Evolutionary conservation across 2,797 vertebrate species (phyloP), one percentile per base, ranked within the genome.

Genomic region (Falco novaeseelandiae): DNA sequence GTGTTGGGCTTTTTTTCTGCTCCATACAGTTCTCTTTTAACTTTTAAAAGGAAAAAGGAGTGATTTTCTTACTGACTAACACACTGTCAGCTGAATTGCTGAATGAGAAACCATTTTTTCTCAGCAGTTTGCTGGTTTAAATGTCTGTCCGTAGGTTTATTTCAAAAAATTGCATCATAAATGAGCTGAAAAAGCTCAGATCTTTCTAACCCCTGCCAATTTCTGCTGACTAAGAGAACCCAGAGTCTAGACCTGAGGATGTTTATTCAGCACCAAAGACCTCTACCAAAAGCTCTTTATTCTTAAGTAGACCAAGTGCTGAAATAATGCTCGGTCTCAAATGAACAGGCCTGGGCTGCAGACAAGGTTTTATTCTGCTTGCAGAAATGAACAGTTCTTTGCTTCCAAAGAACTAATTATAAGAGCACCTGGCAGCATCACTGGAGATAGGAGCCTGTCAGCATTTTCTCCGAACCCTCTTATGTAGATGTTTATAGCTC

Each of bases 331-430:
- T 97, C 83, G 32, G 52, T 70, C 87, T 93, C 81, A 63, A 93
- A 95, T 83, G 61, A 96, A 61, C 58, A 93, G 91, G 59, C 30
- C 18, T 42, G 72, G n/a, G 27, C 65, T 81, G 87, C 63, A 82
- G 83, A 81, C 59, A 65, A 73, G 44, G 76, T 89, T 96, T 86
- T 72, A 80, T 66, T 90, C 90, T 66, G 83, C 89, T 94, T 91
- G 91, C 91, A 94, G 85, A 88, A 94, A 89, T 34, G 83, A 84
- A 27, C 73, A 42, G 48, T 70, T 84, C 83, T 80, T 63, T 36
- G 36, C 94, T 83, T 88, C 81, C 83, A 93, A 80, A 90, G 58
- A 92, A 58, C 65, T 94, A 93, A 96, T 96, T 96, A 92, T 67
- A 87, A 67, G 63, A 90, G 63, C 87, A 96, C 82, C 79, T 97